A percentile compares a stretch with the other conserved stretches of the same genome.
phyloP scores from a whole-genome alignment of 2,797 vertebrate species.

The Labroides dimidiatus region DNA sequence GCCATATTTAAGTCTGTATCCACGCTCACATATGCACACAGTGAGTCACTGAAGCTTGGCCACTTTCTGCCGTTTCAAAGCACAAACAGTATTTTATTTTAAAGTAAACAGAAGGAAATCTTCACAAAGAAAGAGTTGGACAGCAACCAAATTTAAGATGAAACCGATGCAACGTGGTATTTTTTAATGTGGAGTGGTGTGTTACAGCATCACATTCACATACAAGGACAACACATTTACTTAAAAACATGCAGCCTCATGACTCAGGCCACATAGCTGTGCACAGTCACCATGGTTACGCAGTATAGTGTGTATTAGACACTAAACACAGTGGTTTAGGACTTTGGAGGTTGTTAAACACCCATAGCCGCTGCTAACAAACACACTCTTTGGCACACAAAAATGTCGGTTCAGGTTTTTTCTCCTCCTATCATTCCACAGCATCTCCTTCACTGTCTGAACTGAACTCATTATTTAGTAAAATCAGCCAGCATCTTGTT shows the following conservation, averaged over 20 bases:
- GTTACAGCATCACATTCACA: slow-evolving; percentile 16
- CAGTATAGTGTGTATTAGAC: slow-evolving; percentile 83
- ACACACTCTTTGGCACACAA: slow-evolving; percentile 3
- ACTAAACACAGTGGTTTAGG: slow-evolving; percentile 75
- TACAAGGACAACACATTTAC: slow-evolving; percentile 30
- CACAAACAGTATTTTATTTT: slow-evolving; percentile 49
- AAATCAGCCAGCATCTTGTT: slow-evolving; percentile 22
- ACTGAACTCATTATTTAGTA: slow-evolving; percentile 6
- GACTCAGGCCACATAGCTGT: slow-evolving; percentile 80
- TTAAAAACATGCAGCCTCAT: slow-evolving; percentile 63
- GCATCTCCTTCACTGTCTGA: not conserved
- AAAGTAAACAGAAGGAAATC: slow-evolving; percentile 46
- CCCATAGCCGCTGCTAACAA: slow-evolving; percentile 32
- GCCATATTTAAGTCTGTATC: slow-evolving; percentile 68
- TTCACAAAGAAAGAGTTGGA: slow-evolving; percentile 20
- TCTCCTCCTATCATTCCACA: slow-evolving; percentile 7
- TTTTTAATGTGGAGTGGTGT: slow-evolving; percentile 27
- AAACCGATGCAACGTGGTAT: slow-evolving; percentile 25
- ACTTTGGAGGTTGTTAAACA: slow-evolving; percentile 72
- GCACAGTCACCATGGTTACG: slow-evolving; percentile 87
- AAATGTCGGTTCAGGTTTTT: slow-evolving; percentile 31
- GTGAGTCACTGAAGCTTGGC: slow-evolving; percentile 58
- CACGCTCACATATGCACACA: slow-evolving; percentile 51
- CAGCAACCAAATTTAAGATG: slow-evolving; percentile 17
- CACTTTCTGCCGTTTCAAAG: slow-evolving; percentile 52